Percentiles rank a stretch among this genome's conserved stretches.
Conservation (phyloP, 2,888 invertebrate genomes). For the Philereme vetulata region DNA sequence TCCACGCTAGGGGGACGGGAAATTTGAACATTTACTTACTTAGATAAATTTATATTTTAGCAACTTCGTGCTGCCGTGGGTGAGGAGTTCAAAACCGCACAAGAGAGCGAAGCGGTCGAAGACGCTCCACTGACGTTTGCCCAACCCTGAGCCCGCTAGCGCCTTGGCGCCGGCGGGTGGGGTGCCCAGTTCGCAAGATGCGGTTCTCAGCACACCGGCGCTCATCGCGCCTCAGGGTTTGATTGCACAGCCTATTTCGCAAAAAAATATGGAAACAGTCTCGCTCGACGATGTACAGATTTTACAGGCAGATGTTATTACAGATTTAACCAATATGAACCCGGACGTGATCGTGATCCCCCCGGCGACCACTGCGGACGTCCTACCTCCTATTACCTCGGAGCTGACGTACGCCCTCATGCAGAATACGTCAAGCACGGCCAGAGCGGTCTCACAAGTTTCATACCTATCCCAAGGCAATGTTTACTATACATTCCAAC, state of each 20-base stretch:
- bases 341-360: conserved; percentile 23
- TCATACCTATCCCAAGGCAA: conserved; percentile 11
- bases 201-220: conserved; percentile 22
- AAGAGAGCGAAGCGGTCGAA: conserved; percentile 72
- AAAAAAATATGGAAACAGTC: conserved; percentile 16
- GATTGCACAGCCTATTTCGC: not conserved
- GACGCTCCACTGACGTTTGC: conserved; percentile 59
- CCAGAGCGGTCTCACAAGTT: not conserved
- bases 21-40: not conserved
- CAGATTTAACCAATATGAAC: not conserved
- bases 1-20: too few relatives aligned
- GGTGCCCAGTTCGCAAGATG: conserved; percentile 24
- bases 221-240: conserved; percentile 23
- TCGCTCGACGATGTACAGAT: conserved; percentile 19
- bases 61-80: conserved; percentile 71
- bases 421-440: conserved; percentile 4
- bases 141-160: conserved; percentile 32
- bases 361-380: conserved; percentile 15
- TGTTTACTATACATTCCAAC: conserved; percentile 5
- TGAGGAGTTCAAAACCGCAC: conserved; percentile 65
- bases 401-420: not conserved
- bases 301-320: conserved; percentile 8
- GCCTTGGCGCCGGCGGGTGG: conserved; percentile 26
- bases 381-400: conserved; percentile 12
- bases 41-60: conserved; percentile 49